Conservation (phyloP, 2,113 vertebrate genomes). For the Takifugu bimaculatus region DNA sequence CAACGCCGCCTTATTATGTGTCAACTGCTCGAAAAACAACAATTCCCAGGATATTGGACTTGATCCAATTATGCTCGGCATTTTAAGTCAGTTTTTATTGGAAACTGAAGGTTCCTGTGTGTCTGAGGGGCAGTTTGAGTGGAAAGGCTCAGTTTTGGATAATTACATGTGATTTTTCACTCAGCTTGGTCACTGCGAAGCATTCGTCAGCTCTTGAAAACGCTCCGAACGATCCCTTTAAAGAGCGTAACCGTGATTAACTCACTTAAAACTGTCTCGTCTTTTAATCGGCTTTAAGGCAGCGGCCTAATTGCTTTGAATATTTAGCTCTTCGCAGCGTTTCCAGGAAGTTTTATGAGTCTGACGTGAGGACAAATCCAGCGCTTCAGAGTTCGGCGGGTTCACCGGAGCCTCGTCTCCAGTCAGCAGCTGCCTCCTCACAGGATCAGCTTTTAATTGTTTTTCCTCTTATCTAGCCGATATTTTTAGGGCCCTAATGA, state of each 20-base stretch:
- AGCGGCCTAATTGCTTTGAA: too few relatives aligned
- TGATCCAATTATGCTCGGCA: slow-evolving; percentile 25
- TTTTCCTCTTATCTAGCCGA: background rate
- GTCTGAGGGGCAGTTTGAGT: slow-evolving; percentile 30
- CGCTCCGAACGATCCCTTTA: too few relatives aligned
- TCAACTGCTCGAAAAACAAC: slow-evolving; percentile 49
- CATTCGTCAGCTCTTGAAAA: slow-evolving; percentile 16
- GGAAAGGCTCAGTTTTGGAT: slow-evolving; percentile 21
- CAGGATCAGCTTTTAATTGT: too few relatives aligned
- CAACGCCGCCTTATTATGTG: slow-evolving; percentile 35
- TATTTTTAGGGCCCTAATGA: slow-evolving; percentile 19
- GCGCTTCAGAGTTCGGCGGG: too few relatives aligned
- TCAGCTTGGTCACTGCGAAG: slow-evolving; percentile 21
- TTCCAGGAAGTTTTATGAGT: too few relatives aligned
- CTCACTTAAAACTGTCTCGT: background rate
- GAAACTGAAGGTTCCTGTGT: slow-evolving; percentile 33
- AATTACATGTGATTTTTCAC: slow-evolving; percentile 19
- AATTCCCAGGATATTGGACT: slow-evolving; percentile 32
- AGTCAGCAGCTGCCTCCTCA: too few relatives aligned
- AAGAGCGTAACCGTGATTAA: background rate
- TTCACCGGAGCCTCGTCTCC: too few relatives aligned
- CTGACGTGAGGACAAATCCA: too few relatives aligned
- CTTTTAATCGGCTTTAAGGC: too few relatives aligned
- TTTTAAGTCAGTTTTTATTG: slow-evolving; percentile 38
- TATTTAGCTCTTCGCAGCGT: too few relatives aligned